phyloP scores from a whole-genome alignment of 2,113 vertebrate genomes.

The Callospermophilus lateralis region DNA sequence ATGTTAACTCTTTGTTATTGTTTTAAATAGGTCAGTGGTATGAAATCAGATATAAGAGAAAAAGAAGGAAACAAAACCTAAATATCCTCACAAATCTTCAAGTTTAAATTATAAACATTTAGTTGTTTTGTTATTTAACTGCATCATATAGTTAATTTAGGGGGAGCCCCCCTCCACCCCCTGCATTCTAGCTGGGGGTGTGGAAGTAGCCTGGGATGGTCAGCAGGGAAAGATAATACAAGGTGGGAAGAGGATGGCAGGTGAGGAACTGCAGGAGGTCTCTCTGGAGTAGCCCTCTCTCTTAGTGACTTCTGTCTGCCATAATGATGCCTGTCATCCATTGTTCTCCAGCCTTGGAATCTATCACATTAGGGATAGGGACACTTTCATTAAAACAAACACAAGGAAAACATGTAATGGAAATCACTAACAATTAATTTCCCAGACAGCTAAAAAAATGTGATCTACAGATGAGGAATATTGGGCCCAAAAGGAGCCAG shows the following conservation, averaged over 20 bases:
- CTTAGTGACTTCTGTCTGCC: not conserved
- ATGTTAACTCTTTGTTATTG: not conserved
- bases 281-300: not conserved
- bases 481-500: constrained; percentile 59
- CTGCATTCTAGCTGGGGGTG: not conserved
- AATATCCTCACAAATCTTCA: not conserved
- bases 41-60: not conserved
- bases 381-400: constrained; percentile 67
- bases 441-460: constrained; percentile 75
- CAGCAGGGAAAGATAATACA: not conserved
- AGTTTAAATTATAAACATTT: not conserved
- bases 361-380: not conserved
- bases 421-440: constrained; percentile 76
- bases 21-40: not conserved
- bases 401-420: constrained; percentile 36
- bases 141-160: not conserved
- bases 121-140: not conserved
- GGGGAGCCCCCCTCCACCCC: not conserved
- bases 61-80: not conserved
- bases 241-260: not conserved
- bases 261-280: not conserved
- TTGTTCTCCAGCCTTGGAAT: constrained; percentile 18
- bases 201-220: not conserved
- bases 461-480: not conserved
- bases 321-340: not conserved